Base-by-base conservation (phyloP, 1,140 invertebrate genomes). In the Chrysomallon squamiferum region DNA sequence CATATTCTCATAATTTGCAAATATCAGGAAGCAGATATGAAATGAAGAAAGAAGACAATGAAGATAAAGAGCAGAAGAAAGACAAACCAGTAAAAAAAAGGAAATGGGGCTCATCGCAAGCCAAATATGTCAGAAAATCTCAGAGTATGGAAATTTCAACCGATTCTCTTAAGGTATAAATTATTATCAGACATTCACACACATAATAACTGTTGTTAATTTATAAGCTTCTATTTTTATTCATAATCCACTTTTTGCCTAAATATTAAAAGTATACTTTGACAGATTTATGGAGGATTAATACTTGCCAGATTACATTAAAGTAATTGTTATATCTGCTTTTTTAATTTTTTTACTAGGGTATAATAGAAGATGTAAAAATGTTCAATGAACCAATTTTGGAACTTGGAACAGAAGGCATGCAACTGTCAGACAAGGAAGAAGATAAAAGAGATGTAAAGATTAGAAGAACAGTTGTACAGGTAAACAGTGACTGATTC, bases 101-200 rank as follows among this genome's bases (percentile, higher is more conserved):
- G 59, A 83, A 80, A 66, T 86, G 85, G 85, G 84, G 84, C 32
- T 80, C 80, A 6, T 72, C 69, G 41, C 75, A 72, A 50, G 72
- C 78, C 29, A 74, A 76, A 18, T 59, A 62, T 45, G 60, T 47
- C 13, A 78, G 70, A 59, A 71, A 65, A 38, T 52, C 73, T 0
- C 72, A 77, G 0, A 78, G 77, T 47, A 69, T 84, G 3, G 74
- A 80, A 35, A 86, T 87, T 29, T 86, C 85, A 22, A 85, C 86
- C 45, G 86, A 86, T 64, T 86, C 84, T 7, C 72, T 87, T 11
- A 87, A 87, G 81, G 86, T 87, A 59, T 32, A 38, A n/a, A n/a
- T n/a, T n/a, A n/a, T n/a, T n/a, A n/a, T n/a, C n/a, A n/a, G n/a
- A n/a, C n/a, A n/a, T n/a, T n/a, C n/a, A n/a, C n/a, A n/a, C 41